Evolutionary conservation across 2,113 vertebrate genomes (phyloP).

Genomic region (Raphicerus campestris): DNA sequence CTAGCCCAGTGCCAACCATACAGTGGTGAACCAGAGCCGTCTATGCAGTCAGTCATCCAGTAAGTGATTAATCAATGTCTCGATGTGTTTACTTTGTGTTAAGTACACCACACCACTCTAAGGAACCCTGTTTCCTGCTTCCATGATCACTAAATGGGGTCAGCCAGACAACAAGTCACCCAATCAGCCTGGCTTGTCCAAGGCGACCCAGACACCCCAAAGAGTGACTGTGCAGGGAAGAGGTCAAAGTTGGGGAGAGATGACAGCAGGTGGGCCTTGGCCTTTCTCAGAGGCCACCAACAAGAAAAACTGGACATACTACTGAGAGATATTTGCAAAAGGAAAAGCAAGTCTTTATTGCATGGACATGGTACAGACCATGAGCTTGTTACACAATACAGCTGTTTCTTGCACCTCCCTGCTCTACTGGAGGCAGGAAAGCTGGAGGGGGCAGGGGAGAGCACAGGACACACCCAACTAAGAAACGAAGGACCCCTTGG

Average conservation of each 20-base stretch:
- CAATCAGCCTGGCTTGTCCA: not conserved
- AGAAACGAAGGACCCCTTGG: not conserved
- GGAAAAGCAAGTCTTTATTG: slow-evolving; percentile 57
- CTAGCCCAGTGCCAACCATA: not conserved
- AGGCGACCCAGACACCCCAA: accelerated
- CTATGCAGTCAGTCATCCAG: not conserved
- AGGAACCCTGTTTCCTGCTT: not conserved
- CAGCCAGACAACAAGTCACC: not conserved
- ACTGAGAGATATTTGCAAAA: slow-evolving; percentile 6
- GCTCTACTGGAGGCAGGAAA: not conserved
- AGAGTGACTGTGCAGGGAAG: not conserved
- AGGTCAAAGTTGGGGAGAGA: not conserved
- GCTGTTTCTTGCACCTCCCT: not conserved
- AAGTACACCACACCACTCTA: not conserved
- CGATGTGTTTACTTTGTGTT: not conserved
- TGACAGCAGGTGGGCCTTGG: not conserved
- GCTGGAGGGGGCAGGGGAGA: not conserved
- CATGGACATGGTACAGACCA: not conserved
- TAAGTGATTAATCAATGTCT: not conserved
- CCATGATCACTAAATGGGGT: not conserved
- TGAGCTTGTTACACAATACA: not conserved
- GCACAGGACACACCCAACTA: not conserved
- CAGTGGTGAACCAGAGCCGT: not conserved
- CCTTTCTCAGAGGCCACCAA: not conserved
- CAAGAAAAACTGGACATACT: not conserved